Conservation (phyloP, 2,797 vertebrate genomes). For the Bucorvus abyssinicus region DNA sequence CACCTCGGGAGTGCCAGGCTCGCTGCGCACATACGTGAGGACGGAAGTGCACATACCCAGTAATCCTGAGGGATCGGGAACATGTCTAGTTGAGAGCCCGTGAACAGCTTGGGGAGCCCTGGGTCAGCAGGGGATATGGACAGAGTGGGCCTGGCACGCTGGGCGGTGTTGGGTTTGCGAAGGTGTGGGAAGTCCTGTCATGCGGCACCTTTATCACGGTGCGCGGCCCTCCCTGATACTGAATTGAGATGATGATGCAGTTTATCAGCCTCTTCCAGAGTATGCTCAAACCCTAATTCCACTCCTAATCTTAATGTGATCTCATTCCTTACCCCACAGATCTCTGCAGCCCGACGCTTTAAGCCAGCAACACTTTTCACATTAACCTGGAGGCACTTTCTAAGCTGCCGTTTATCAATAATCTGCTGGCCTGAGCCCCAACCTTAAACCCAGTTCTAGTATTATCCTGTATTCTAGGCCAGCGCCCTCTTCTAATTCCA, state of each 20-base stretch:
- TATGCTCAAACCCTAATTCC: slow-evolving; percentile 17
- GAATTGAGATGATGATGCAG: slow-evolving; percentile 3
- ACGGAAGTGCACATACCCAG: no score
- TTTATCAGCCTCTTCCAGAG: slow-evolving; percentile 18
- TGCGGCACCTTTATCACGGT: neutral
- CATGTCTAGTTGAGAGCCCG: neutral
- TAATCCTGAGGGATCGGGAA: fast-evolving
- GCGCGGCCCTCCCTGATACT: neutral
- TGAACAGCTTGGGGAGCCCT: neutral
- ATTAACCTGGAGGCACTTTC: neutral
- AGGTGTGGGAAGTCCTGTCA: slow-evolving; percentile 21
- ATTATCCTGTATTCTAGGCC: neutral
- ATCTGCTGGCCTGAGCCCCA: neutral
- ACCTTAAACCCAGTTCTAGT: neutral
- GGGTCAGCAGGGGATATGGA: neutral
- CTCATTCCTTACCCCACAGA: neutral
- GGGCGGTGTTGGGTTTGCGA: neutral
- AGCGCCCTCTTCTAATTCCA: neutral
- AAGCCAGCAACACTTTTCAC: neutral
- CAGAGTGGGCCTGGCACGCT: neutral
- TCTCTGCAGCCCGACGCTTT: neutral
- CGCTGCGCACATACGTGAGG: fast-evolving
- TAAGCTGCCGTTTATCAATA: neutral
- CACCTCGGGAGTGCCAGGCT: fast-evolving
- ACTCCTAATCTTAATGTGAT: neutral